Evolutionary conservation across 1,140 invertebrate species (phyloP).

Genomic region (Microplitis mediator): DNA sequence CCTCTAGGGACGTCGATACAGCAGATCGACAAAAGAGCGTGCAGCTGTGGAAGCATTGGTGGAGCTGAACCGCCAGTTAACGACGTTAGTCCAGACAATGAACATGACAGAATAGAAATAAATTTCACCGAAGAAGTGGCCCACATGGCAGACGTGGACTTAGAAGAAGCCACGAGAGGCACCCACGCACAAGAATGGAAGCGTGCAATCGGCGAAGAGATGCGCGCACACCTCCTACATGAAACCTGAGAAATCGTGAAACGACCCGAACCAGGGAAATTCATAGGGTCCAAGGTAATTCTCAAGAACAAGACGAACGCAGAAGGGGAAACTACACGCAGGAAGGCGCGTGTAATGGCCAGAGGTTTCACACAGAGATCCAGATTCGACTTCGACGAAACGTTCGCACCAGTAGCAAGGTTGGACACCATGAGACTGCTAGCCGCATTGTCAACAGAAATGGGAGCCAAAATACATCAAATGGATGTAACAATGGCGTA

Average conservation of each 20-base stretch:
- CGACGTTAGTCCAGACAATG: not conserved
- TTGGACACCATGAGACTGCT: conserved; percentile 1
- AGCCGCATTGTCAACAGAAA: conserved; percentile 1
- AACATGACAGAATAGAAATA: not conserved
- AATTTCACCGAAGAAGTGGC: not conserved
- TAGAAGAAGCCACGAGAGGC: not conserved
- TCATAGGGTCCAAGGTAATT: not conserved
- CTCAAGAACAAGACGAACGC: not conserved
- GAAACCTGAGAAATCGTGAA: not conserved
- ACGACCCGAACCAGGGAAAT: not conserved
- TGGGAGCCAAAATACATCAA: not conserved
- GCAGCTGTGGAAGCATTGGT: too few species aligned
- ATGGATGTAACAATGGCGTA: conserved; percentile 38
- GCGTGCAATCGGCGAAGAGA: not conserved
- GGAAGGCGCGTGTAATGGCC: conserved; percentile 30
- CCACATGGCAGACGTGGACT: not conserved
- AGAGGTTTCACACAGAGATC: conserved; percentile 27
- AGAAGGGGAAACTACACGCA: not conserved
- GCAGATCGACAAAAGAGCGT: too few species aligned
- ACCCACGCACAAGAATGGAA: not conserved
- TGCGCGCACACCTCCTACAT: not conserved
- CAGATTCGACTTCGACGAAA: conserved; percentile 32
- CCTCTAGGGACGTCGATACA: too few species aligned
- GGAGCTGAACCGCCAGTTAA: too few species aligned
- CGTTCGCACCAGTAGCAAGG: not conserved